Evolutionary conservation across 2,888 invertebrate genomes (phyloP).

Genomic region (Drosophila anomelani): DNA sequence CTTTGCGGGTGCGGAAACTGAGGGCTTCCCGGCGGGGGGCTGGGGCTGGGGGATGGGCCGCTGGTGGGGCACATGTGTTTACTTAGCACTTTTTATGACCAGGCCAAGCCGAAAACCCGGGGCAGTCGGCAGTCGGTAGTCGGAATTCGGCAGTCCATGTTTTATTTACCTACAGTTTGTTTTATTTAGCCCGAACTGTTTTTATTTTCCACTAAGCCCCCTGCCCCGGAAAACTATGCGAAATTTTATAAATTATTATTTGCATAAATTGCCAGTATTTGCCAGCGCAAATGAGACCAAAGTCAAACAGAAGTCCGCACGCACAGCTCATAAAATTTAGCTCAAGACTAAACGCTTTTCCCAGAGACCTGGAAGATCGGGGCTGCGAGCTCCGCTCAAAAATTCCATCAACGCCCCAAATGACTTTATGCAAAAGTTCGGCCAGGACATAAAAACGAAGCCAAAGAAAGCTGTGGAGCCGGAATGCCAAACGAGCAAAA

Average conservation of each 20-base stretch:
- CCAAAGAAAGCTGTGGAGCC: slow-evolving; percentile 12
- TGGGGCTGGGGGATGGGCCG: background rate
- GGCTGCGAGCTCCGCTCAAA: slow-evolving; percentile 47
- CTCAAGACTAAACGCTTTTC: slow-evolving; percentile 45
- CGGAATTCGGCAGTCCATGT: slow-evolving; percentile 49
- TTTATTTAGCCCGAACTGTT: slow-evolving; percentile 66
- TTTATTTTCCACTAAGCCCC: slow-evolving; percentile 42
- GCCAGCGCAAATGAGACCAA: slow-evolving; percentile 29
- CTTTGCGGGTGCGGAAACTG: slow-evolving; percentile 39
- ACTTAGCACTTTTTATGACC: slow-evolving; percentile 76
- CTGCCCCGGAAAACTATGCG: slow-evolving; percentile 53
- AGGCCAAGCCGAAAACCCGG: slow-evolving; percentile 45
- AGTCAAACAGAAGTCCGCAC: slow-evolving; percentile 49
- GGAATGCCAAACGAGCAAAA: slow-evolving; percentile 37
- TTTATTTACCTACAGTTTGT: slow-evolving; percentile 71
- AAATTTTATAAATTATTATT: slow-evolving; percentile 76
- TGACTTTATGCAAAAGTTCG: slow-evolving; percentile 59
- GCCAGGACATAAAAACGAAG: slow-evolving; percentile 41
- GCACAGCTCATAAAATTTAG: slow-evolving; percentile 63
- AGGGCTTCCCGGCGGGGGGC: slow-evolving; percentile 11
- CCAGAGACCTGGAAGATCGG: slow-evolving; percentile 20
- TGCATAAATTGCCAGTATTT: slow-evolving; percentile 49
- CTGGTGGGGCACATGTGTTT: slow-evolving; percentile 67
- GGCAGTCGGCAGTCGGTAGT: slow-evolving; percentile 44
- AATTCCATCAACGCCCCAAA: slow-evolving; percentile 69